A percentile compares a stretch with the other conserved stretches of the same genome.
phyloP scores from a whole-genome alignment of 2,113 vertebrate genomes.

The Limnothrissa miodon region DNA sequence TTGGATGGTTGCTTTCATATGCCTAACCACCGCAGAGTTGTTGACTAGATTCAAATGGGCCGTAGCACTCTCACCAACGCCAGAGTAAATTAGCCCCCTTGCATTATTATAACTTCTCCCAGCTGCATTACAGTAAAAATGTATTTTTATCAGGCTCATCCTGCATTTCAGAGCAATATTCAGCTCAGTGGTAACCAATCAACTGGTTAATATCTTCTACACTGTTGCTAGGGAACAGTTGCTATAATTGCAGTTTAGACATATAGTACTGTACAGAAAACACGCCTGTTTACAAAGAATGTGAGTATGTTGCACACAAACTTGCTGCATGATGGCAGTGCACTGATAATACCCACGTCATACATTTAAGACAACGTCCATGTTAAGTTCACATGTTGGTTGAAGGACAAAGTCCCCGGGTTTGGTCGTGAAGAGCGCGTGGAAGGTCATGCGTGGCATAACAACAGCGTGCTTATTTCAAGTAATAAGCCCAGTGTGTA shows the following conservation, averaged over 20 bases:
- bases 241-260: conserved; percentile 68
- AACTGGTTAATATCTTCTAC: conserved; percentile 64
- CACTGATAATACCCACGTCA: not conserved
- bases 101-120: conserved; percentile 3
- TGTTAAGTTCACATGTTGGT: not conserved
- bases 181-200: conserved; percentile 61
- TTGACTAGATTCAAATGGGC: conserved; percentile 62
- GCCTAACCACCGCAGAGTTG: conserved; percentile 64
- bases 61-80: conserved; percentile 23
- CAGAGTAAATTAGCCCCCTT: conserved; percentile 30
- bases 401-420: conserved; percentile 2
- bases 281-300: conserved; percentile 47
- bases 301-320: conserved; percentile 8
- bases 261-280: conserved; percentile 66
- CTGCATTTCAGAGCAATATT: conserved; percentile 60
- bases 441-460: not conserved
- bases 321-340: not conserved
- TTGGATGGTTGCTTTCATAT: conserved; percentile 72
- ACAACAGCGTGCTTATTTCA: not conserved
- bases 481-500: not conserved
- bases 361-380: not conserved
- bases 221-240: conserved; percentile 77
- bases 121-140: conserved; percentile 12
- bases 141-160: conserved; percentile 46
- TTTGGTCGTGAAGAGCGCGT: no score